Evolutionary conservation across 2,113 vertebrate species (phyloP), one percentile per base, ranked within the genome.

Genomic region (Rostratula benghalensis): DNA sequence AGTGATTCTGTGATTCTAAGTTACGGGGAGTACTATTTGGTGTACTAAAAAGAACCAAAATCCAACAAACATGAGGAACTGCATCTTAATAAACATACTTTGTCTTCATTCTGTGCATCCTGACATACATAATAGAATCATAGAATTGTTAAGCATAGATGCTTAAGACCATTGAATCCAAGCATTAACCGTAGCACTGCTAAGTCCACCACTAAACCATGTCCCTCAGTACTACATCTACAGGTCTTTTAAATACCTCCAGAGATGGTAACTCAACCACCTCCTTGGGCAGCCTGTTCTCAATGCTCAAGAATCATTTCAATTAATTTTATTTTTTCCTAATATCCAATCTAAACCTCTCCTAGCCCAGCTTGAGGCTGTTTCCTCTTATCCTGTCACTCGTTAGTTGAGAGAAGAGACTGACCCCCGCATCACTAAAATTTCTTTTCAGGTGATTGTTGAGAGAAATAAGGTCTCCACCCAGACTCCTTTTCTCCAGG

Each of bases 11-110:
- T 63, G 37, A 28, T 63, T 63, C 60, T 64, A 41, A 18, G 11
- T 53, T 88, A 20, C 27, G 7, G 37, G 41, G 14, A 60, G 6
- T 65, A 43, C 14, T 80, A 41, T 39, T 65, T 45, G 54, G 11
- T 23, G 13, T 65, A 19, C 46, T 80, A 39, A 60, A 77, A 71
- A 64, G 37, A 22, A 0, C 0, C 1, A 45, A 21, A 0, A 0
- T 1, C 2, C 9, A 69, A 8, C 3, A 74, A 57, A n/a, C 9
- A 21, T 9, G 11, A 81, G 18, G 21, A 91, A 25, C 21, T 54
- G 9, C 56, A 23, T 75, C 33, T 48, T 71, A 41, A 25, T 51
- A 80, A 67, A 3, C 15, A 43, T 63, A 25, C 30, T 87, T 46
- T 78, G 19, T 56, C 30, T 68, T 63, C 35, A 35, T 2, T 68